These are phyloP conservation scores for Phania funesta DNA, from an alignment of 2,888 invertebrate species.

Conservation along the genomic window DNA sequence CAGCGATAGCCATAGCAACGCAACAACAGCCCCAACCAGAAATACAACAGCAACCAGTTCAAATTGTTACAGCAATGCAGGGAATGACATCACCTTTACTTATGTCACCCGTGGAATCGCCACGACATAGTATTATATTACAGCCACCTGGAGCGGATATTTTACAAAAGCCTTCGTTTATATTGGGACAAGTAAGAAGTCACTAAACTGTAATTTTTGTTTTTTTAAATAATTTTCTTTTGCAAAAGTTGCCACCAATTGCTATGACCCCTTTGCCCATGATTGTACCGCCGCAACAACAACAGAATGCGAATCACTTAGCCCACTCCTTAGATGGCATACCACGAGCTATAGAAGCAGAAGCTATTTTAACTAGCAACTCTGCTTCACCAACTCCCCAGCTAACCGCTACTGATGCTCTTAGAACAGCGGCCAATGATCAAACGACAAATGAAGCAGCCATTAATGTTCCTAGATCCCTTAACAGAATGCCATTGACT, in stretches of 20 bases:
- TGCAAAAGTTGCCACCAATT: conserved; percentile 66
- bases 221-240: conserved; percentile 18
- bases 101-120: conserved; percentile 73
- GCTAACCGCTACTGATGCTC: neutral
- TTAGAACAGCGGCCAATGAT: conserved; percentile 32
- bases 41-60: conserved; percentile 40
- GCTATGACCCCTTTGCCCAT: conserved; percentile 70
- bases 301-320: neutral
- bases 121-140: conserved; percentile 81
- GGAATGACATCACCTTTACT: conserved; percentile 47
- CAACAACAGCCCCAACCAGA: conserved; percentile 10
- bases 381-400: conserved; percentile 26
- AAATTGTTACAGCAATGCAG: neutral
- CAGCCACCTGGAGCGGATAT: conserved; percentile 81
- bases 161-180: conserved; percentile 73
- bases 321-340: neutral
- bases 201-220: neutral
- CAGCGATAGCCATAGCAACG: conserved; percentile 71
- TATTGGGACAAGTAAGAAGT: conserved; percentile 75
- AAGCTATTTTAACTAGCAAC: conserved; percentile 25
- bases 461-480: conserved; percentile 63
- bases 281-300: conserved; percentile 71
- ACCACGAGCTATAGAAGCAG: conserved; percentile 40
- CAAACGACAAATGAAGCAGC: conserved; percentile 16
- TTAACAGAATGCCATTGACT: conserved; percentile 24